These are phyloP conservation scores for Papilio dardanus DNA, from an alignment of 1,140 invertebrate genomes.

Conservation along the genomic window DNA sequence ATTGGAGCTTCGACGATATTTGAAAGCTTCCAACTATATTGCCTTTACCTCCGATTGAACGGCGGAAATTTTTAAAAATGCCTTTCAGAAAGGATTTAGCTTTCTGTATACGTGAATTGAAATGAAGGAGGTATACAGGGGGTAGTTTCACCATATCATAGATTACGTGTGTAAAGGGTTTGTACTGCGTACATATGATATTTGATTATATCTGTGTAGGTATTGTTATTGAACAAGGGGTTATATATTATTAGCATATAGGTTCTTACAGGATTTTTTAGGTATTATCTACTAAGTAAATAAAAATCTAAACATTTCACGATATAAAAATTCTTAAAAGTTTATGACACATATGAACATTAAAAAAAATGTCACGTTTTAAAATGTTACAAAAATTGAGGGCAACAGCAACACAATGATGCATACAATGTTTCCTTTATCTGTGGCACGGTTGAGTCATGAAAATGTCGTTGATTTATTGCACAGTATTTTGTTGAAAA, in stretches of 20 bases:
- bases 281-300: neutral
- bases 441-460: conserved; percentile 23
- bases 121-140: neutral
- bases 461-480: conserved; percentile 27
- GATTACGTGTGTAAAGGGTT: no score
- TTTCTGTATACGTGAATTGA: neutral
- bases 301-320: neutral
- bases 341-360: neutral
- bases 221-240: no score
- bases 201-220: no score
- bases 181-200: no score
- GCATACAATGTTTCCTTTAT: conserved; percentile 21
- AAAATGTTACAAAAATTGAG: conserved; percentile 20
- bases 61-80: conserved; percentile 14
- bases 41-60: conserved; percentile 23
- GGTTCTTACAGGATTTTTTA: neutral
- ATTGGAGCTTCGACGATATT: conserved; percentile 20
- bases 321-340: neutral
- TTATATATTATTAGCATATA: no score
- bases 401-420: conserved; percentile 3
- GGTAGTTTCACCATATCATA: neutral
- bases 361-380: conserved; percentile 11
- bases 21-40: conserved; percentile 19
- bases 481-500: conserved; percentile 24
- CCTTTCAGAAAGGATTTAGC: neutral